phyloP scores from a whole-genome alignment of 1,140 invertebrate species.

The Pissodes strobi region DNA sequence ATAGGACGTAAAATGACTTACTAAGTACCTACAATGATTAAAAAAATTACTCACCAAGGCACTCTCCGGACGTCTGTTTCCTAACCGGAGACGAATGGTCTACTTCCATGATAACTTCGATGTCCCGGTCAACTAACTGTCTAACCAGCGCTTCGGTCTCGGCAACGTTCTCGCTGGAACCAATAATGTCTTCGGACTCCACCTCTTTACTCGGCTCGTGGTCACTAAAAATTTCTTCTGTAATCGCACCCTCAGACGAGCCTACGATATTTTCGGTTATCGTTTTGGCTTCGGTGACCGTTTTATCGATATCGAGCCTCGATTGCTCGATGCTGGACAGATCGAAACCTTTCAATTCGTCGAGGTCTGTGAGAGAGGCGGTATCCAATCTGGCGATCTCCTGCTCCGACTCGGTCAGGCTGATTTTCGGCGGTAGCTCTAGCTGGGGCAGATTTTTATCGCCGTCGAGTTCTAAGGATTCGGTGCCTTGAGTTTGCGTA shows the following conservation, averaged over 20 bases:
- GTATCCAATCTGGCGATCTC: conserved; percentile 39
- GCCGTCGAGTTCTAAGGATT: background rate
- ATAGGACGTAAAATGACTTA: background rate
- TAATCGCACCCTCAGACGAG: no score
- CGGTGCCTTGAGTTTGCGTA: conserved; percentile 30
- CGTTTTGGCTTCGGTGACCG: background rate
- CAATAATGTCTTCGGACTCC: no score
- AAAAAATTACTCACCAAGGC: background rate
- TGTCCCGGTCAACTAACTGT: background rate
- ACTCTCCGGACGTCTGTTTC: background rate
- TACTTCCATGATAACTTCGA: background rate
- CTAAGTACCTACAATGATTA: background rate
- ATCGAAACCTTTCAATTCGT: background rate
- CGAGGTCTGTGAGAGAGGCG: conserved; percentile 6
- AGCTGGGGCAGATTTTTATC: conserved; percentile 19
- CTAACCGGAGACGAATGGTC: background rate
- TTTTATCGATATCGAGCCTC: background rate
- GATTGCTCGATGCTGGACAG: no score
- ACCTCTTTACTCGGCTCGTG: no score
- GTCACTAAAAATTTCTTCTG: no score
- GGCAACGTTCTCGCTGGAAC: background rate
- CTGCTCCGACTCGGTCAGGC: conserved; percentile 34
- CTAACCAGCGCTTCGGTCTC: background rate
- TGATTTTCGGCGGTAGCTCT: conserved; percentile 34
- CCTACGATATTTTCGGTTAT: background rate